Evolutionary conservation across 1,140 invertebrate species (phyloP).

Genomic region (Frieseomelitta varia): DNA sequence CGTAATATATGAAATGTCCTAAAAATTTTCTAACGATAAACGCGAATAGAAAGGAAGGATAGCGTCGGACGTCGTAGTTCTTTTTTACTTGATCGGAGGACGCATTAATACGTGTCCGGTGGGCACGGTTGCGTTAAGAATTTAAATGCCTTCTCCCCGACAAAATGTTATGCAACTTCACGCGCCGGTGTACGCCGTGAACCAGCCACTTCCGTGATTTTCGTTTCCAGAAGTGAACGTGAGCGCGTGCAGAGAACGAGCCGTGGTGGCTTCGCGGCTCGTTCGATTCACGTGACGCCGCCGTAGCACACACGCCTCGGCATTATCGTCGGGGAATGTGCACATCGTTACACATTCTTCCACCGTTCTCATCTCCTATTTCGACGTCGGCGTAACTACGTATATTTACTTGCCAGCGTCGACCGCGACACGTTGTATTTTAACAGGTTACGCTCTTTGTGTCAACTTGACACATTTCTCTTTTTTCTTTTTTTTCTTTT

Average conservation of each 20-base stretch:
- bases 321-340: conserved; percentile 65
- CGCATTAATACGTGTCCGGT: conserved; percentile 37
- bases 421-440: neutral
- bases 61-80: neutral
- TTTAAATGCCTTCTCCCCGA: conserved; percentile 61
- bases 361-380: conserved; percentile 28
- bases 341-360: conserved; percentile 58
- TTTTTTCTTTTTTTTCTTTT: too few species aligned
- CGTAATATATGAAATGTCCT: too few species aligned
- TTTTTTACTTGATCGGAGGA: conserved; percentile 22
- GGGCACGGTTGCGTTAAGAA: conserved; percentile 47
- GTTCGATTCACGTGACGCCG: conserved; percentile 26
- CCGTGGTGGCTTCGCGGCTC: neutral
- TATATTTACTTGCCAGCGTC: conserved; percentile 1
- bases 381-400: conserved; percentile 24
- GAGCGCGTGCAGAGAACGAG: conserved; percentile 48
- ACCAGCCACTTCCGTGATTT: conserved; percentile 56
- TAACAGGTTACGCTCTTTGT: too few species aligned
- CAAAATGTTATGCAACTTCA: conserved; percentile 57
- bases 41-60: neutral
- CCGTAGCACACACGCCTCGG: conserved; percentile 1
- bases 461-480: too few species aligned
- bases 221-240: conserved; percentile 13
- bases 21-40: neutral
- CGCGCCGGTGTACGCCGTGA: neutral